Conservation (phyloP, 2,888 invertebrate genomes). For the Drosophila longiperda region DNA sequence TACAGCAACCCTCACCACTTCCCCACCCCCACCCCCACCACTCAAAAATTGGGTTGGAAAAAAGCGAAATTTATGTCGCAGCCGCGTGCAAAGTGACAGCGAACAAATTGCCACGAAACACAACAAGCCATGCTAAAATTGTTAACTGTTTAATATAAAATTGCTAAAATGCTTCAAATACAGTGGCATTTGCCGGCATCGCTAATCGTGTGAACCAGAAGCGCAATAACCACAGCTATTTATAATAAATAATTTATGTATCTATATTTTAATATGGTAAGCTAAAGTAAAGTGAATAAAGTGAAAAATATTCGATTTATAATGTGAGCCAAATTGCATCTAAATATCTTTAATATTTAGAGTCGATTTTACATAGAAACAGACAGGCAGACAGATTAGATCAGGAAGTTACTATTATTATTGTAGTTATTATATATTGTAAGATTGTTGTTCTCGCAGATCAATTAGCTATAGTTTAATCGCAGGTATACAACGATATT, state of each 20-base stretch:
- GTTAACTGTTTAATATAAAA: conserved; percentile 32
- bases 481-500: too few relatives aligned
- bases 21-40: neutral
- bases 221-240: neutral
- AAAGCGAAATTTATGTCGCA: conserved; percentile 78
- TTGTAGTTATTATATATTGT: neutral
- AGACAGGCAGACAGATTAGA: neutral
- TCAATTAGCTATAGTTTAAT: too few relatives aligned
- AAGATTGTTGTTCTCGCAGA: neutral
- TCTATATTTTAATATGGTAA: neutral
- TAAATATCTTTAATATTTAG: neutral
- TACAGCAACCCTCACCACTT: conserved; percentile 7
- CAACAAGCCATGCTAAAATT: conserved; percentile 60
- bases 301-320: neutral
- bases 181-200: conserved; percentile 10
- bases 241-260: neutral
- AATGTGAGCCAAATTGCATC: neutral
- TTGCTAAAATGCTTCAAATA: conserved; percentile 25
- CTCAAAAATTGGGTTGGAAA: conserved; percentile 71
- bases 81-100: conserved; percentile 78
- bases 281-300: neutral
- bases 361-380: neutral
- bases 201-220: conserved; percentile 58
- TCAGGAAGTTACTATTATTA: neutral
- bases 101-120: conserved; percentile 74